phyloP scores from a whole-genome alignment of 2,888 invertebrate species.

The Pristionchus japonicus region DNA sequence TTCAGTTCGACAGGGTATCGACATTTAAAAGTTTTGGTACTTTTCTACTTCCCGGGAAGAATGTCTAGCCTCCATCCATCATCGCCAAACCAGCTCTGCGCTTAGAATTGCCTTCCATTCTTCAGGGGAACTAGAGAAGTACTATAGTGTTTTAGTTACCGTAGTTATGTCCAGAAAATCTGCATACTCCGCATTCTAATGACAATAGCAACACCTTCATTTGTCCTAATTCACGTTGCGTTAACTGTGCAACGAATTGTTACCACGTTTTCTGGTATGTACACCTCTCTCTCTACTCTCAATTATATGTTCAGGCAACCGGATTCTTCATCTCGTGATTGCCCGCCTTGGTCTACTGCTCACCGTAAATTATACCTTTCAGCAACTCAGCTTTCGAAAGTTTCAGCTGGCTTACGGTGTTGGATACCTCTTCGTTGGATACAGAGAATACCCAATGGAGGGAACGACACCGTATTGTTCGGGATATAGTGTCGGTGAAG shows the following conservation, averaged over 20 bases:
- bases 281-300: no score
- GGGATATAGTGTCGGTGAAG: not conserved
- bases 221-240: not conserved
- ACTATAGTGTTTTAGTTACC: no score
- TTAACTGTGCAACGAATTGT: not conserved
- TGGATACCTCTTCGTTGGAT: not conserved
- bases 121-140: no score
- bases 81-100: no score
- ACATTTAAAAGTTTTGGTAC: not conserved
- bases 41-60: no score
- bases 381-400: no score
- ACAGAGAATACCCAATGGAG: not conserved
- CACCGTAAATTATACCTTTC: not conserved
- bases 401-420: not conserved
- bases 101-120: no score
- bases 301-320: not conserved
- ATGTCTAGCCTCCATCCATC: no score
- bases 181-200: not conserved
- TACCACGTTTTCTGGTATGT: not conserved
- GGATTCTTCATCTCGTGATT: not conserved
- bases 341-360: not conserved
- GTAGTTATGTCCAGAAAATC: not conserved
- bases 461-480: not conserved
- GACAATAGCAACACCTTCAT: not conserved
- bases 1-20: not conserved